Evolutionary conservation across 2,113 vertebrate genomes (phyloP).

Genomic region (Saccopteryx leptura): DNA sequence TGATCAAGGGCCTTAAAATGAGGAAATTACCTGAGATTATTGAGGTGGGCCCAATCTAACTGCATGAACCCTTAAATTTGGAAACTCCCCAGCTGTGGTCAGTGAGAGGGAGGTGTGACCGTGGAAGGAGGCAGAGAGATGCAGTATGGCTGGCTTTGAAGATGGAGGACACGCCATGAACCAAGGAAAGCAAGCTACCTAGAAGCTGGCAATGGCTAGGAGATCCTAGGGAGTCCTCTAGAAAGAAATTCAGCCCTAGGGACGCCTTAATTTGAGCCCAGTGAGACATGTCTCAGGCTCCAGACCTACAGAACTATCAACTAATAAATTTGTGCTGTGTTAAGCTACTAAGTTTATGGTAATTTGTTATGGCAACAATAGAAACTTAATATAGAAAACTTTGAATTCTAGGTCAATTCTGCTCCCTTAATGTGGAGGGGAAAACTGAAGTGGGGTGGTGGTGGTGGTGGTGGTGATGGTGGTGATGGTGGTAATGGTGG

Average conservation of each 20-base stretch:
- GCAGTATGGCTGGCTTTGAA: not conserved
- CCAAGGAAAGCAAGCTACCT: not conserved
- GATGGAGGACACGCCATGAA: not conserved
- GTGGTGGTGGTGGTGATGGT: too few species aligned
- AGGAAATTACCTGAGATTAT: not conserved
- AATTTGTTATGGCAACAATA: not conserved
- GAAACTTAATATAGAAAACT: not conserved
- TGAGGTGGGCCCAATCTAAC: not conserved
- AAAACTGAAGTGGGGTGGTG: not conserved
- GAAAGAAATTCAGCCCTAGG: not conserved
- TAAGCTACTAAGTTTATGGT: not conserved
- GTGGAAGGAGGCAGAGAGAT: not conserved
- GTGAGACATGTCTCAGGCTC: not conserved
- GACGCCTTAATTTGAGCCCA: not conserved
- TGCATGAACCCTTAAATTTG: not conserved
- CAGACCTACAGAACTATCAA: not conserved
- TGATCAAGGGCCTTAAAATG: not conserved
- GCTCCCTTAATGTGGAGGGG: not conserved
- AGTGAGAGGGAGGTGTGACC: not conserved
- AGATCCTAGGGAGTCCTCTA: not conserved
- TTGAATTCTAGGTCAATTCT: conserved; percentile 27
- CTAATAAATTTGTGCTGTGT: not conserved
- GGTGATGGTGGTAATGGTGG: too few species aligned
- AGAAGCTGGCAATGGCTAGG: not conserved
- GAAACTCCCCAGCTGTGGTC: not conserved